phyloP scores from a whole-genome alignment of 2,888 invertebrate species.

The Phortica magna region DNA sequence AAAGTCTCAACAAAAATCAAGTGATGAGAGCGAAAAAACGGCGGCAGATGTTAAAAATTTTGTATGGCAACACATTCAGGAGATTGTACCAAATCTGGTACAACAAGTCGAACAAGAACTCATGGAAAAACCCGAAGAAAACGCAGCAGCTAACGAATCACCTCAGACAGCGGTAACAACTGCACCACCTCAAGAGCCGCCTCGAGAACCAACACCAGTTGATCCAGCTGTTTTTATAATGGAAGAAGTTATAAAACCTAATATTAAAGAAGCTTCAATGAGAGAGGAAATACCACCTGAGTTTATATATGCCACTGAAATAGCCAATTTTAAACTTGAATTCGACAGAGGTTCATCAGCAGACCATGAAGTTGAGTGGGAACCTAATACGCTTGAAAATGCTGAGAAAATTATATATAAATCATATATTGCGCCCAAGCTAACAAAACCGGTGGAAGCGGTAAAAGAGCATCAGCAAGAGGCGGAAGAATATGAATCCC shows the following conservation, averaged over 20 bases:
- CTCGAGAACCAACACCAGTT: slow-evolving; percentile 44
- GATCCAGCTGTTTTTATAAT: slow-evolving; percentile 67
- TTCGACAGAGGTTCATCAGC: slow-evolving; percentile 59
- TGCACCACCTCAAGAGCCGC: not conserved
- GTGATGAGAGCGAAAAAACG: slow-evolving; percentile 50
- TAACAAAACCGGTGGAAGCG: not conserved
- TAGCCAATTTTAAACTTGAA: slow-evolving; percentile 67
- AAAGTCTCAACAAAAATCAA: slow-evolving; percentile 42
- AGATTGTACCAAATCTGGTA: slow-evolving; percentile 77
- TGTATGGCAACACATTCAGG: slow-evolving; percentile 78
- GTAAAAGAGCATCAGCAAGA: not conserved
- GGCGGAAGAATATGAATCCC: not conserved
- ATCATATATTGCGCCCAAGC: slow-evolving; percentile 58
- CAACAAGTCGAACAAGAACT: slow-evolving; percentile 77
- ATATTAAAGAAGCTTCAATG: slow-evolving; percentile 64
- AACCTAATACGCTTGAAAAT: slow-evolving; percentile 53
- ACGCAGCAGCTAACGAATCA: not conserved
- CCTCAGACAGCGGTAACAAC: not conserved
- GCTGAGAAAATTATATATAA: slow-evolving; percentile 61
- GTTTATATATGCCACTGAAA: slow-evolving; percentile 65
- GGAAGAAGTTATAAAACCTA: slow-evolving; percentile 75
- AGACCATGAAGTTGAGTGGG: slow-evolving; percentile 59
- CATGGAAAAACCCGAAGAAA: slow-evolving; percentile 55
- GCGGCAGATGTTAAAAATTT: slow-evolving; percentile 75
- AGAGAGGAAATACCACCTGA: slow-evolving; percentile 63